Conservation (phyloP, 64 coral and sea anemone species). For the Montipora efflorescens region DNA sequence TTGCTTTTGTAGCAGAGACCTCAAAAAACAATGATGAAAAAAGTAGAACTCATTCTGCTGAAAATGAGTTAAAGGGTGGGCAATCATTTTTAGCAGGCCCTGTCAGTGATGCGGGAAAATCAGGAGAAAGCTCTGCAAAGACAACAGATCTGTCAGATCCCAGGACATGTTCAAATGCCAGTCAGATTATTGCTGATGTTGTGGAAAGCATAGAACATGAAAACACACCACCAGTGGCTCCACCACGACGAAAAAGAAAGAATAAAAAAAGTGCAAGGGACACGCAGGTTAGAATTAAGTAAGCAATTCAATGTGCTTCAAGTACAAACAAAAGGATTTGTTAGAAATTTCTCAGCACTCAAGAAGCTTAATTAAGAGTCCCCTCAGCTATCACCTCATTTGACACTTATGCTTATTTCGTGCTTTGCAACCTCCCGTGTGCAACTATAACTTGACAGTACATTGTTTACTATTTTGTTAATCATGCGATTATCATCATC, state of each 20-base stretch:
- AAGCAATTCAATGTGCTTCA: no score
- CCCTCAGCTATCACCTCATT: no score
- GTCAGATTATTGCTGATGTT: slow-evolving; percentile 36
- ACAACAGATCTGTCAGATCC: background rate
- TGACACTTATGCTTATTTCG: no score
- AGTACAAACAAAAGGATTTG: no score
- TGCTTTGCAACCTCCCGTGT: no score
- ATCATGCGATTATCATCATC: no score
- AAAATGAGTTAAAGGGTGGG: background rate
- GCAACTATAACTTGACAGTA: no score
- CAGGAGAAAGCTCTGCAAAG: background rate
- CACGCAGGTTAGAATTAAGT: slow-evolving; percentile 32
- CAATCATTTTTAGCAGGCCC: background rate
- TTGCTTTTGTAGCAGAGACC: background rate
- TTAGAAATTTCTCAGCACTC: no score
- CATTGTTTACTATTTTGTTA: no score
- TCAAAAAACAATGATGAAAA: background rate
- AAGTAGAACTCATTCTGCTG: background rate
- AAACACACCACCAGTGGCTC: slow-evolving; percentile 75
- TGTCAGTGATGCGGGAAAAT: background rate
- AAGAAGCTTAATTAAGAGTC: no score
- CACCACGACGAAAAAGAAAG: slow-evolving; percentile 86
- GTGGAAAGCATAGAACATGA: slow-evolving; percentile 65
- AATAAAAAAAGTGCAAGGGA: slow-evolving; percentile 72
- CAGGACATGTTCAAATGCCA: background rate